phyloP scores from a whole-genome alignment of 1,140 invertebrate genomes.

The Diprion similis region DNA sequence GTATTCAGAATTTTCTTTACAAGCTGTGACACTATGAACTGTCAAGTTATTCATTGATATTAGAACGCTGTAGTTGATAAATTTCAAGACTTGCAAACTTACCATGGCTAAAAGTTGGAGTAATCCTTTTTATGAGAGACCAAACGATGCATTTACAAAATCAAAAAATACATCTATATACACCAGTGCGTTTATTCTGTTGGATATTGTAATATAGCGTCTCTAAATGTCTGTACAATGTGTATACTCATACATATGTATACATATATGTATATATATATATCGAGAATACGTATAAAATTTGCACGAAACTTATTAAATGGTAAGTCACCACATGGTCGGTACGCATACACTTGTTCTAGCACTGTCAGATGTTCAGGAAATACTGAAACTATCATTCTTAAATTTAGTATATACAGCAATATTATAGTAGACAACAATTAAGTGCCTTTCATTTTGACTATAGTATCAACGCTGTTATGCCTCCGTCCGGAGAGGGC shows the following conservation, averaged over 20 bases:
- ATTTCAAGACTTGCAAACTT: background rate
- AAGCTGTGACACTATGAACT: no score
- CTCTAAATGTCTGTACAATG: no score
- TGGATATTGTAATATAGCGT: no score
- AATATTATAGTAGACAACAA: conserved; percentile 54
- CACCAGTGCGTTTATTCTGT: no score
- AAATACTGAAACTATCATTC: conserved; percentile 62
- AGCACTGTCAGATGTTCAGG: conserved; percentile 62
- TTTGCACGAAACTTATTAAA: conserved; percentile 47
- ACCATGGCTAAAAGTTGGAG: background rate
- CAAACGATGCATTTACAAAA: background rate
- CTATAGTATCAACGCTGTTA: conserved; percentile 56
- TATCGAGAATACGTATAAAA: conserved; percentile 9
- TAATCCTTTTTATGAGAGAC: background rate
- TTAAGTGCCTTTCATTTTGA: conserved; percentile 62
- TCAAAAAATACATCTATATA: no score
- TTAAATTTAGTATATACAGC: conserved; percentile 53
- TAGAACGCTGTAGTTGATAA: background rate
- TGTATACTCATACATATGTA: no score
- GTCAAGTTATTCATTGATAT: no score
- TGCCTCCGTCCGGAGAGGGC: conserved; percentile 24
- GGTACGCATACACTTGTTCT: conserved; percentile 44
- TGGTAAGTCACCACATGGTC: conserved; percentile 45
- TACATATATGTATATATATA: no score
- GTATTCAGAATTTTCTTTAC: no score